A percentile compares a stretch with the other conserved stretches of the same genome.
These are phyloP conservation scores for Eurystomus glaucurus DNA, from an alignment of 2,797 vertebrate species.

Conservation along the genomic window DNA sequence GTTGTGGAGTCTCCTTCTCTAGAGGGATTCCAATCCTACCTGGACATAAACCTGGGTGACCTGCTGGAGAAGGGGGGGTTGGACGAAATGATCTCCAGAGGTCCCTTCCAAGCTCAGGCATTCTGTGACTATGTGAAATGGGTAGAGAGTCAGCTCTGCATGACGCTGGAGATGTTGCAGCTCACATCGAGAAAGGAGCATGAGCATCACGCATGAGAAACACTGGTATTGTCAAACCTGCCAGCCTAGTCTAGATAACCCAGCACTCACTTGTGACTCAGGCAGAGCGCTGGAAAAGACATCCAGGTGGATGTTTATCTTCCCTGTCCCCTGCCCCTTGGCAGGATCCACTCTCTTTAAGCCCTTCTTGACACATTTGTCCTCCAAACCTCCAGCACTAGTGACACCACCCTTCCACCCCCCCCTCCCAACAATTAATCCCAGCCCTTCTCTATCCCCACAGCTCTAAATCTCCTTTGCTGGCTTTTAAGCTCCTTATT, in stretches of 20 bases:
- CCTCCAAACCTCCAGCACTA: slow-evolving; percentile 51
- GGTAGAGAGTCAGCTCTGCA: accelerated
- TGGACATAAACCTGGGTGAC: not conserved
- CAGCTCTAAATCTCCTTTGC: slow-evolving; percentile 71
- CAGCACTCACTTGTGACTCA: not conserved
- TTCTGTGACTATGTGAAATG: not conserved
- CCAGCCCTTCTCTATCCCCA: slow-evolving; percentile 56
- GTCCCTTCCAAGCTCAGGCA: not conserved
- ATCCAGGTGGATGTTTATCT: not conserved
- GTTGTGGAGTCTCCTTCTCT: not conserved
- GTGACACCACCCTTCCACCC: slow-evolving; percentile 40
- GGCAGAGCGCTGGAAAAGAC: not conserved
- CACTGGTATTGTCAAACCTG: accelerated
- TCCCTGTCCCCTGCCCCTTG: not conserved
- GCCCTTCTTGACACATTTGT: slow-evolving; percentile 65
- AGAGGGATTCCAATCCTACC: not conserved
- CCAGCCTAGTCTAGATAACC: accelerated
- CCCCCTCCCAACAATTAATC: slow-evolving; percentile 50
- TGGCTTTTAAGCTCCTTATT: slow-evolving; percentile 69
- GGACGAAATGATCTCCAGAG: not conserved
- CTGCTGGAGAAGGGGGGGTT: not conserved
- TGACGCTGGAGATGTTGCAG: accelerated
- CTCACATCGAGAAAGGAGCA: not conserved
- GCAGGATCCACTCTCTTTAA: slow-evolving; percentile 21
- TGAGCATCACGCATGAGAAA: not conserved